phyloP scores from a whole-genome alignment of 2,797 vertebrate species.

The Gadopsis bispinosus region DNA sequence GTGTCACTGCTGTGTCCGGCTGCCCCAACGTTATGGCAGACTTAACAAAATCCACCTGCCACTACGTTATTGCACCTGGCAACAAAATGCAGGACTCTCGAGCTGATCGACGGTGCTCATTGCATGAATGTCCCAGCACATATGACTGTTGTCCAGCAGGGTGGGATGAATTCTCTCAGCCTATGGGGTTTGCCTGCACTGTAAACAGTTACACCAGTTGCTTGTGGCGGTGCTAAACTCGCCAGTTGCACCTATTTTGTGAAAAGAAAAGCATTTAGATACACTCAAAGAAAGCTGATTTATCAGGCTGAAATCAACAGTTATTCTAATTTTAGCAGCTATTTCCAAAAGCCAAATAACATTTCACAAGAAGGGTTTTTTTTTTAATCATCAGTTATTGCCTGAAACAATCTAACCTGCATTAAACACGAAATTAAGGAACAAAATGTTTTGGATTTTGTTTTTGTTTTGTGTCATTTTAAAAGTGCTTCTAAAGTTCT shows the following conservation, averaged over 20 bases:
- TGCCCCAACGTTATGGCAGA: too few relatives aligned
- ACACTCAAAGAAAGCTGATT: background rate
- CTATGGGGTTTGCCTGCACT: too few relatives aligned
- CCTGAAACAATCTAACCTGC: background rate
- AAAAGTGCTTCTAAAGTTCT: background rate
- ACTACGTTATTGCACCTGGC: too few relatives aligned
- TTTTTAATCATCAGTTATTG: background rate
- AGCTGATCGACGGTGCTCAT: too few relatives aligned
- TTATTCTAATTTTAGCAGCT: background rate
- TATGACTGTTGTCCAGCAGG: too few relatives aligned
- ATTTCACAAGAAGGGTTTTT: background rate
- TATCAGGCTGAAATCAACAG: background rate
- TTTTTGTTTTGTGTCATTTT: background rate
- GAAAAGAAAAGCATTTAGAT: background rate
- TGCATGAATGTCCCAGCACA: too few relatives aligned
- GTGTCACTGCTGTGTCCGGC: too few relatives aligned
- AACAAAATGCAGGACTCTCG: too few relatives aligned
- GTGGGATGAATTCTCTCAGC: too few relatives aligned
- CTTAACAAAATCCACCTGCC: too few relatives aligned
- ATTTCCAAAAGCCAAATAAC: constrained; percentile 6
- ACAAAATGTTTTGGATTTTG: background rate
- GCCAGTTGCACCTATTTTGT: background rate
- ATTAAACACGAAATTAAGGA: background rate
- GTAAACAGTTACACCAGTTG: too few relatives aligned
- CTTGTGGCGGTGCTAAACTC: background rate